Conservation (phyloP, 2,113 vertebrate genomes). For the Haliaeetus leucogaster region DNA sequence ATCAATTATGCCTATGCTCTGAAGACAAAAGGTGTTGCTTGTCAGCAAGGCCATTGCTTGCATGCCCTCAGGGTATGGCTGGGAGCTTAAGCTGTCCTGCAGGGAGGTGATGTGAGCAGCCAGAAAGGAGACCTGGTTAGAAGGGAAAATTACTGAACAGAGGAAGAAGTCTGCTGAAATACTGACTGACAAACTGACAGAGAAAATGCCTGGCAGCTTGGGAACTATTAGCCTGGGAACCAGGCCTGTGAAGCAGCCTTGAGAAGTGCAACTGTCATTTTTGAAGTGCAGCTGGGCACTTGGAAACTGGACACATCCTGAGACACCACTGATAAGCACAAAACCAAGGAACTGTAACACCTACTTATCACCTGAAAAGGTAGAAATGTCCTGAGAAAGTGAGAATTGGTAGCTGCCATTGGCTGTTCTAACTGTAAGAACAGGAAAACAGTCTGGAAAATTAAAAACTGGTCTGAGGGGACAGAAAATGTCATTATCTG, state of each 20-base stretch:
- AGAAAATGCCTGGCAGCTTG: background rate
- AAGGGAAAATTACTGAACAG: background rate
- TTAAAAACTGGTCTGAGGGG: background rate
- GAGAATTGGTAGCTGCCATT: background rate
- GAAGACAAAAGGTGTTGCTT: background rate
- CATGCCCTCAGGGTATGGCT: background rate
- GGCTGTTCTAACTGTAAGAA: background rate
- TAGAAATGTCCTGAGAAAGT: background rate
- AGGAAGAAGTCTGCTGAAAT: background rate
- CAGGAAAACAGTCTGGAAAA: background rate
- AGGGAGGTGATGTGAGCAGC: background rate
- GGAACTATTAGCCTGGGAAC: background rate
- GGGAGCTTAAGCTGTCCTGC: background rate
- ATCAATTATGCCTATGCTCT: background rate
- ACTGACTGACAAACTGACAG: background rate
- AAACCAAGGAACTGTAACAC: accelerated
- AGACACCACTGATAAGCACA: background rate
- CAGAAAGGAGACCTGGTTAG: background rate
- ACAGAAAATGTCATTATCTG: background rate
- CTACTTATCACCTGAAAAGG: background rate
- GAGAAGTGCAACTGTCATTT: background rate
- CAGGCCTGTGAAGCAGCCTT: background rate
- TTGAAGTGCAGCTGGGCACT: background rate
- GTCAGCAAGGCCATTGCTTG: background rate
- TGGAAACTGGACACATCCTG: background rate